These are phyloP conservation scores for Fundulus diaphanus DNA, from an alignment of 2,797 vertebrate species.

Conservation along the genomic window DNA sequence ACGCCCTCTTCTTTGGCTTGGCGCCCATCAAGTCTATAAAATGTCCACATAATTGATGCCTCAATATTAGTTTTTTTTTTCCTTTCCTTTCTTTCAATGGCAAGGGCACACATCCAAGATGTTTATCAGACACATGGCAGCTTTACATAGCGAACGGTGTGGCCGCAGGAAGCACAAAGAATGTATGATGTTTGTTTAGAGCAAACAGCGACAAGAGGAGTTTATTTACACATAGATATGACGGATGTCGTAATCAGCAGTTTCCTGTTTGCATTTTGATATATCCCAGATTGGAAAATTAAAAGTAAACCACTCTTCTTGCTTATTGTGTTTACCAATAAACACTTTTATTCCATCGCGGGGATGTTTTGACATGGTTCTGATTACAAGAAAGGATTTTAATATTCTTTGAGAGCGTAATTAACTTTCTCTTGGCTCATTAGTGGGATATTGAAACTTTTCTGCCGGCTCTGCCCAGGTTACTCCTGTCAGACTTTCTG, in stretches of 20 bases:
- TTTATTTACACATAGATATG: constrained; percentile 68
- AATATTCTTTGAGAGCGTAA: constrained; percentile 2
- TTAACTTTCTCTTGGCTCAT: constrained; percentile 10
- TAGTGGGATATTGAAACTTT: constrained; percentile 5
- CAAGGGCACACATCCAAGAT: constrained; percentile 67
- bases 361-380: constrained; percentile 4
- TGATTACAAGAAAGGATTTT: not conserved
- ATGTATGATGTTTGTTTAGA: constrained; percentile 65
- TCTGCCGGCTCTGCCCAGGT: constrained; percentile 24
- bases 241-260: constrained; percentile 41
- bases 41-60: constrained; percentile 76
- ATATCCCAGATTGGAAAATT: constrained; percentile 31
- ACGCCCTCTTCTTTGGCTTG: constrained; percentile 78
- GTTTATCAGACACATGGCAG: constrained; percentile 72
- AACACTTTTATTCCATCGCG: not conserved
- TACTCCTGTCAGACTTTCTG: constrained; percentile 53
- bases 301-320: constrained; percentile 3
- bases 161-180: constrained; percentile 57
- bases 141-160: constrained; percentile 47
- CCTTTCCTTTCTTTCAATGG: constrained; percentile 59
- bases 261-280: constrained; percentile 57
- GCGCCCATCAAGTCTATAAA: constrained; percentile 73
- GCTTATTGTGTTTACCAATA: constrained; percentile 12
- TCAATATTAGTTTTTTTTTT: constrained; percentile 68
- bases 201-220: constrained; percentile 65